phyloP scores from a whole-genome alignment of 2,888 invertebrate genomes.

The Monopis laevigella region DNA sequence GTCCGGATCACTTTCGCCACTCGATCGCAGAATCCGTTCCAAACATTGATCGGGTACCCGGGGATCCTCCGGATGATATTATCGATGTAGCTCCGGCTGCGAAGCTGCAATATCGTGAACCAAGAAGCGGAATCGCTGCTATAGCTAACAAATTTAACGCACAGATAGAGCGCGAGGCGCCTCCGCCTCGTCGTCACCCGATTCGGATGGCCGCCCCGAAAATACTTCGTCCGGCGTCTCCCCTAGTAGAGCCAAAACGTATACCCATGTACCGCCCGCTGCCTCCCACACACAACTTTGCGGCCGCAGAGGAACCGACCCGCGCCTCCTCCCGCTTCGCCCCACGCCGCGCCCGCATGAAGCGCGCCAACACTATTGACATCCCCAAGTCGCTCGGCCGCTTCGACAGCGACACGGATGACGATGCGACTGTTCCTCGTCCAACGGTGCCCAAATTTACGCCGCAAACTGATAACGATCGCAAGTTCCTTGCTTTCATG shows the following conservation, averaged over 20 bases:
- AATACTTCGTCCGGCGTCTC: conserved; percentile 23
- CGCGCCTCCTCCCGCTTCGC: conserved; percentile 52
- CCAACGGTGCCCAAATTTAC: conserved; percentile 73
- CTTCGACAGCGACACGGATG: conserved; percentile 59
- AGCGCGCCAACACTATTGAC: conserved; percentile 89
- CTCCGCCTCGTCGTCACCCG: conserved; percentile 23
- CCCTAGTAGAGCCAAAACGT: conserved; percentile 33
- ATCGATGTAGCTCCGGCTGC: conserved; percentile 19
- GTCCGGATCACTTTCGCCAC: conserved; percentile 48
- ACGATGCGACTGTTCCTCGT: conserved; percentile 42
- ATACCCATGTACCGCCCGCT: conserved; percentile 42
- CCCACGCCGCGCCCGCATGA: conserved; percentile 80
- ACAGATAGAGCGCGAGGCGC: conserved; percentile 32
- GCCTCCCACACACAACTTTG: conserved; percentile 54
- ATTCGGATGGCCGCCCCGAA: conserved; percentile 16
- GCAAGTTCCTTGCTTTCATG: conserved; percentile 84
- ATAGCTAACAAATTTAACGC: conserved; percentile 51
- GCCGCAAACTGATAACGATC: conserved; percentile 86
- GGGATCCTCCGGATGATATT: conserved; percentile 16
- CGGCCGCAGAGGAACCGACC: conserved; percentile 44
- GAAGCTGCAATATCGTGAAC: conserved; percentile 11
- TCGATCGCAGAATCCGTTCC: conserved; percentile 39
- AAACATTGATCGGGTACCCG: conserved; percentile 15
- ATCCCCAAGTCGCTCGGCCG: conserved; percentile 78
- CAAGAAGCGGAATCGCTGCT: conserved; percentile 44